A percentile compares a stretch with the other conserved stretches of the same genome.
Conservation (phyloP, 2,797 vertebrate species). For the Argya squamiceps region DNA sequence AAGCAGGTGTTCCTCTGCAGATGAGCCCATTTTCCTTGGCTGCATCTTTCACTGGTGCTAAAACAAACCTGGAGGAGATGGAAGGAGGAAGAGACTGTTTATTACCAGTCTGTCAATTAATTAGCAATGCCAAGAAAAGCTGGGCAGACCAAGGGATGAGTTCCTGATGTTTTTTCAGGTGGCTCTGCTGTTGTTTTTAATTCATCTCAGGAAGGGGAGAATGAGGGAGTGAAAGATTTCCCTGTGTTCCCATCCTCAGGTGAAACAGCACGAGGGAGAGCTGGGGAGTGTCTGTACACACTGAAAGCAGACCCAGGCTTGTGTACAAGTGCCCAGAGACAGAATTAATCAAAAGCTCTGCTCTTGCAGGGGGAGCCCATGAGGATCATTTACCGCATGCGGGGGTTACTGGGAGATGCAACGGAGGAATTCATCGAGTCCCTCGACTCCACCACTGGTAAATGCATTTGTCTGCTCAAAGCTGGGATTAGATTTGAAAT, state of each 20-base stretch:
- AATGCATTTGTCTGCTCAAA: slow-evolving; percentile 4
- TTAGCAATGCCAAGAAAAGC: not conserved
- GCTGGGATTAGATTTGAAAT: not conserved
- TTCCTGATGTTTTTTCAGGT: not conserved
- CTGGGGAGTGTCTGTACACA: not conserved
- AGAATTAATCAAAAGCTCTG: not conserved
- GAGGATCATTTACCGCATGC: slow-evolving; percentile 99
- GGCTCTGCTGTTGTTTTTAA: not conserved
- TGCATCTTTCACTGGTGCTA: not conserved
- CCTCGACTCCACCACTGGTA: slow-evolving; percentile 96
- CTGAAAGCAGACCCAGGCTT: not conserved
- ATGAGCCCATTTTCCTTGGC: not conserved
- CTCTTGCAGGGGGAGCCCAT: slow-evolving; percentile 91
- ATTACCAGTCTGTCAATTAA: not conserved
- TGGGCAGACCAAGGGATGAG: not conserved
- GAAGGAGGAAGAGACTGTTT: not conserved
- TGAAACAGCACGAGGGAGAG: not conserved
- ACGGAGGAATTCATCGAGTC: slow-evolving; percentile 99
- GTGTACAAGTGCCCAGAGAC: rapidly evolving
- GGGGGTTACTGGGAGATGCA: slow-evolving; percentile 94
- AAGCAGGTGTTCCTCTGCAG: not conserved
- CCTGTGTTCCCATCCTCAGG: not conserved
- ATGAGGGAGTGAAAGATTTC: not conserved
- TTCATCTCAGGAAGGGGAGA: not conserved
- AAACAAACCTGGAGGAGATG: not conserved